A percentile compares a stretch with the other conserved stretches of the same genome.
phyloP scores from a whole-genome alignment of 2,113 vertebrate genomes.

The Rhipidura dahli region DNA sequence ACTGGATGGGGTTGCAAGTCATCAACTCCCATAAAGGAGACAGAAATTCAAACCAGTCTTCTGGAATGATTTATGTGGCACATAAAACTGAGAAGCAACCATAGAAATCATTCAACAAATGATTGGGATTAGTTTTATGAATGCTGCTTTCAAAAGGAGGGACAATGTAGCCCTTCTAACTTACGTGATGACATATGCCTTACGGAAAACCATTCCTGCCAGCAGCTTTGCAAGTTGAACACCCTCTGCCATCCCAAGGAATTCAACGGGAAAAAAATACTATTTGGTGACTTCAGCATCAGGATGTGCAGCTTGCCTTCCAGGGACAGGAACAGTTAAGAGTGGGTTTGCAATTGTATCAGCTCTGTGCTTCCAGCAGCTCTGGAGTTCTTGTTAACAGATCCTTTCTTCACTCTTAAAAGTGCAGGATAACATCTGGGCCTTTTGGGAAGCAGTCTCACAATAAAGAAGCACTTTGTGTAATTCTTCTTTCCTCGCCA shows the following conservation, averaged over 20 bases:
- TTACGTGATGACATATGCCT: not conserved
- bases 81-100: conserved; percentile 35
- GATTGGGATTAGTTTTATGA: conserved; percentile 52
- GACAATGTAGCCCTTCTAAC: not conserved
- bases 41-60: conserved; percentile 52
- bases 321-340: conserved; percentile 22
- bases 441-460: conserved; percentile 63
- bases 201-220: not conserved
- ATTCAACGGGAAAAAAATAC: not conserved
- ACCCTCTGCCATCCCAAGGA: not conserved
- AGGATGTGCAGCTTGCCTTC: not conserved
- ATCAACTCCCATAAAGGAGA: conserved; percentile 22
- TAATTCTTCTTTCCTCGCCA: conserved; percentile 67
- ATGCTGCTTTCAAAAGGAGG: not conserved
- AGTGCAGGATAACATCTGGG: conserved; percentile 72
- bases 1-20: conserved; percentile 23
- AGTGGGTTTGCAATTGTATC: conserved; percentile 52
- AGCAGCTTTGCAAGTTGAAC: not conserved
- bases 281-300: not conserved
- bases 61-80: conserved; percentile 34
- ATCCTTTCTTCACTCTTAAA: conserved; percentile 71
- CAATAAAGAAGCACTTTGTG: conserved; percentile 66
- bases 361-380: conserved; percentile 40
- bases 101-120: conserved; percentile 37
- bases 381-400: conserved; percentile 64